Evolutionary conservation across 2,888 invertebrate species (phyloP).

Genomic region (Chrysina gloriosa): DNA sequence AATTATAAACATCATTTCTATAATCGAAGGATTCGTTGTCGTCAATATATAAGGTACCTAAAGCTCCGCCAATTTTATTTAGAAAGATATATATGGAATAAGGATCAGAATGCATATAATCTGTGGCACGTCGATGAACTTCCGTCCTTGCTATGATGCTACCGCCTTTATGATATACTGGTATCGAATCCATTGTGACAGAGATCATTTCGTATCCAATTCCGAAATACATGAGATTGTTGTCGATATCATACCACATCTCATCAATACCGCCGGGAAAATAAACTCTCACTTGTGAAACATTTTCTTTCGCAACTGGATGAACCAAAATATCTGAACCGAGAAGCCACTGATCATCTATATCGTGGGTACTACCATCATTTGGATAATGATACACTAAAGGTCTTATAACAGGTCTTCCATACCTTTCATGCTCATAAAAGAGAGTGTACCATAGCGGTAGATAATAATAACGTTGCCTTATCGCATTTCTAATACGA

Average conservation of each 20-base stretch:
- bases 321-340: conserved; percentile 86
- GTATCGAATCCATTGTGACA: conserved; percentile 47
- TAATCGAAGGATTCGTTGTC: conserved; percentile 70
- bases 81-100: conserved; percentile 51
- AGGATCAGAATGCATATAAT: conserved; percentile 51
- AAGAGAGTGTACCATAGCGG: conserved; percentile 93
- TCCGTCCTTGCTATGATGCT: conserved; percentile 55
- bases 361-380: conserved; percentile 79
- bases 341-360: conserved; percentile 84
- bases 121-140: conserved; percentile 47
- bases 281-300: conserved; percentile 79
- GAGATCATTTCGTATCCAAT: conserved; percentile 31
- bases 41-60: conserved; percentile 86
- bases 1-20: conserved; percentile 59
- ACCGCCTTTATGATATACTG: conserved; percentile 55
- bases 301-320: conserved; percentile 84
- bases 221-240: conserved; percentile 37
- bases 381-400: conserved; percentile 88
- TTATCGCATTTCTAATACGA: conserved; percentile 66
- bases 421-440: conserved; percentile 84
- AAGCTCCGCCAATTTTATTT: conserved; percentile 70
- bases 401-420: conserved; percentile 89
- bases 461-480: conserved; percentile 85
- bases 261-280: conserved; percentile 85
- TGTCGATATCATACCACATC: conserved; percentile 67